Evolutionary conservation across 2,113 vertebrate genomes (phyloP), one percentile per base, ranked within the genome.

Genomic region (Indri indri): DNA sequence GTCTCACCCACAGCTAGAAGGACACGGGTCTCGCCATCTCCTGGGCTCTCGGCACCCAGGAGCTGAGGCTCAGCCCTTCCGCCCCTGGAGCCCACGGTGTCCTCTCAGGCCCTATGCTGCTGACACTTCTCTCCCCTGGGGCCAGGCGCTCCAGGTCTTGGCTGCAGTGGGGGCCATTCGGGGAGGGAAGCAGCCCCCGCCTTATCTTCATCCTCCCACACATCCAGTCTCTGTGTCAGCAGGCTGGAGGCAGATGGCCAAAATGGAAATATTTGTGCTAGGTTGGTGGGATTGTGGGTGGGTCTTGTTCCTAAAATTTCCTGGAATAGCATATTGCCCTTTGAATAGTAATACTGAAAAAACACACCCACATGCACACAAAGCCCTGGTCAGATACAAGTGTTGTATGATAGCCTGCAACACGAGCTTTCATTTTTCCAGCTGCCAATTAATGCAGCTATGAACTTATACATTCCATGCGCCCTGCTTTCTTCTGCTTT

Each of bases 271-370:
- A 42, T 94, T 23, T 82, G 23, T 73, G 34, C 34, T 57, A 77
- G 59, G 20, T 84, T 23, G n/a, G 22, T 82, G n/a, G 79, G 42
- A 59, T 3, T 45, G 9, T 57, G 85, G 22, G 81, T 30, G 22
- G 47, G 42, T 94, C 70, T 95, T 63, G 68, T 11, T 40, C 71
- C 70, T 95, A 88, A 92, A 54, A 25, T 71, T 77, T 88, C 77
- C 91, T 90, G n/a, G 77, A 61, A 81, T 65, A 32, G 2, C 34
- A 23, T 45, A n/a, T 37, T 94, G 86, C 32, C 47, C 94, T 96
- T 94, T 84, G 45, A 74, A 88, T 90, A 92, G 57, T 57, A 90
- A 87, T 37, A 59, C 42, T 88, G 80, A 22, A 84, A 91, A 71
- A 66, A 57, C 23, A 23, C n/a, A 73, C 17, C 14, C 80, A 23